phyloP scores from a whole-genome alignment of 2,113 vertebrate species.

The Rhipidura dahli region DNA sequence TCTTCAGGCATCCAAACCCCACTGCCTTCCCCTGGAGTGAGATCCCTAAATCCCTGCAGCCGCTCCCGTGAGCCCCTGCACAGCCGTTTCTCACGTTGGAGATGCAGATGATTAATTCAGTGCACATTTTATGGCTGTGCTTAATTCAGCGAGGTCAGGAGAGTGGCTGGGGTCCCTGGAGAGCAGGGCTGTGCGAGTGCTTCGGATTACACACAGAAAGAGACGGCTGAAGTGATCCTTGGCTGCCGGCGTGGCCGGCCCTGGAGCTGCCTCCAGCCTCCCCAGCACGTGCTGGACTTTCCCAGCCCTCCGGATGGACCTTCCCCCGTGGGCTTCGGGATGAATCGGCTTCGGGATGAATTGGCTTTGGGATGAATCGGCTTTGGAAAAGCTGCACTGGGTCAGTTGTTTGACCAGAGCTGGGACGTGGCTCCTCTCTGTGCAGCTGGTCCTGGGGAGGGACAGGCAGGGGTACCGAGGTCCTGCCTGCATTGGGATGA shows the following conservation, averaged over 20 bases:
- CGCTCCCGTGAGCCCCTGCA: neutral
- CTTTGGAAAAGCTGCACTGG: constrained; percentile 54
- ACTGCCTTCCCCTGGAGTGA: neutral
- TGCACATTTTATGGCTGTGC: neutral
- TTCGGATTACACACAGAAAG: neutral
- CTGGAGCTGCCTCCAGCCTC: neutral
- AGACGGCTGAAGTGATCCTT: neutral
- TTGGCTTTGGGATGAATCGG: constrained; percentile 65
- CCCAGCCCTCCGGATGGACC: constrained; percentile 47
- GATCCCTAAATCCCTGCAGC: neutral
- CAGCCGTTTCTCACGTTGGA: constrained; percentile 9
- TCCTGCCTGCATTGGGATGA: neutral
- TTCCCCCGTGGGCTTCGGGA: constrained; percentile 42
- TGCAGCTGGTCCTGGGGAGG: constrained; percentile 54
- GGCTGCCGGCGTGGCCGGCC: neutral
- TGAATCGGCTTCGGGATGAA: no score
- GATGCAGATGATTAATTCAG: constrained; percentile 28
- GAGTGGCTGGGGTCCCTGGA: neutral
- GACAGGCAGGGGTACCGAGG: neutral
- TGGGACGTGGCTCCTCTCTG: constrained; percentile 35
- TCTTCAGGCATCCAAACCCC: neutral
- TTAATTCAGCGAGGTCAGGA: neutral
- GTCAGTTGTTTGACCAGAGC: constrained; percentile 45
- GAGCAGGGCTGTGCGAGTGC: neutral
- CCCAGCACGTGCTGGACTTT: constrained; percentile 61